Base-by-base conservation (phyloP, 2,113 vertebrate species). In the human (Homo sapiens) region DNA sequence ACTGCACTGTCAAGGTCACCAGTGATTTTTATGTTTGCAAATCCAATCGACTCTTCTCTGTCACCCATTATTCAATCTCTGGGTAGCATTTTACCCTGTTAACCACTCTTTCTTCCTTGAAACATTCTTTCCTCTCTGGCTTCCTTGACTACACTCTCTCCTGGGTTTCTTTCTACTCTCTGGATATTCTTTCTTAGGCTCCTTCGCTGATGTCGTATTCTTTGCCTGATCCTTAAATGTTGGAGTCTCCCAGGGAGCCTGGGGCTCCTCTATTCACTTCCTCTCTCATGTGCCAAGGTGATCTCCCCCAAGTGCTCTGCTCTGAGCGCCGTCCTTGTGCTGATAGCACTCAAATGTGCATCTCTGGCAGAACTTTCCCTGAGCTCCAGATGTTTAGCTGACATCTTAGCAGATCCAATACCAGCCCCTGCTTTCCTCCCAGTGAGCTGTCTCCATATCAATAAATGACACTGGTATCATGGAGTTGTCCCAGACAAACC, bases 261-360 rank as follows among this genome's bases (percentile, higher is more conserved):
- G 1, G 76, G n/a, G 8, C 8, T 43, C 35, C 17, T 35, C 55
- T 85, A 30, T 50, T 48, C 48, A 68, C 38, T 18, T 83, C 18
- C 30, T 59, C 40, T 6, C 64, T 22, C 40, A 86, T 38, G 0
- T 8, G 43, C 55, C 48, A 68, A 2, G 3, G 17, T 9, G 59
- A 38, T 22, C n/a, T 78, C 45, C 23, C 35, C 78, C 68, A 22
- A 8, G 5, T n/a, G 17, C 55, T 43, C 17, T 23, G 73, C 75
- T 85, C 50, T 38, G 55, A 86, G 48, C 4, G 38, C 23, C 70
- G 40, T 11, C 52, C 18, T 27, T 2, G 13, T 2, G 2, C 45
- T 30, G 14, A 12, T 0, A 11, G 7, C 0, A 0, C n/a, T 27
- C 52, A 27, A 57, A 59, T 23, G 7, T 32, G 10, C 17, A 12